A percentile compares a stretch with the other conserved stretches of the same genome.
Conservation (phyloP, 2,113 vertebrate species). For the Lathamus discolor region DNA sequence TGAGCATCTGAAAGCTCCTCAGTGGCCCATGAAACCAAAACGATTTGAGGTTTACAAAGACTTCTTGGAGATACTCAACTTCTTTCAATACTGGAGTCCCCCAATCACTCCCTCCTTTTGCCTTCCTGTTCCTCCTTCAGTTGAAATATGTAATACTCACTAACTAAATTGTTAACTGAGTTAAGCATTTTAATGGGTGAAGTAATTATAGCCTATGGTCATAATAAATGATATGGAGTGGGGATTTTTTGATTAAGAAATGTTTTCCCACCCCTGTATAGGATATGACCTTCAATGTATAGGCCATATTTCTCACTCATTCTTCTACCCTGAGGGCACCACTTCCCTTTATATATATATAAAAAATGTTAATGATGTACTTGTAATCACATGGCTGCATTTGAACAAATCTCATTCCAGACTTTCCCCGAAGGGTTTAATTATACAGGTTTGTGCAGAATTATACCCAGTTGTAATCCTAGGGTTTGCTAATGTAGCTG, state of each 20-base stretch:
- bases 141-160: not conserved
- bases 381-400: slow-evolving; percentile 10
- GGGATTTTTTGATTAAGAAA: slow-evolving; percentile 11
- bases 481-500: not conserved
- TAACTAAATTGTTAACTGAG: slow-evolving; percentile 9
- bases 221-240: not conserved
- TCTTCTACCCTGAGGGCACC: not conserved
- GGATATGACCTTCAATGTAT: slow-evolving; percentile 10
- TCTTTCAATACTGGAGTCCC: not conserved
- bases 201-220: slow-evolving; percentile 42
- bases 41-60: not conserved
- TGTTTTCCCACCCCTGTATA: not conserved
- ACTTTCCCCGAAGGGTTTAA: slow-evolving; percentile 19
- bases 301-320: not conserved
- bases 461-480: not conserved
- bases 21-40: not conserved
- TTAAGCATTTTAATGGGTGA: slow-evolving; percentile 24
- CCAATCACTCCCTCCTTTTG: not conserved
- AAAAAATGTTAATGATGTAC: slow-evolving; percentile 5
- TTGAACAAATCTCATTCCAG: not conserved
- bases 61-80: not conserved
- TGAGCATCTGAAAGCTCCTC: not conserved
- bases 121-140: not conserved
- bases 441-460: slow-evolving; percentile 14
- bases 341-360: not conserved